These are phyloP conservation scores for Galerucella nymphaeae DNA, from an alignment of 2,888 invertebrate species.

Conservation along the genomic window DNA sequence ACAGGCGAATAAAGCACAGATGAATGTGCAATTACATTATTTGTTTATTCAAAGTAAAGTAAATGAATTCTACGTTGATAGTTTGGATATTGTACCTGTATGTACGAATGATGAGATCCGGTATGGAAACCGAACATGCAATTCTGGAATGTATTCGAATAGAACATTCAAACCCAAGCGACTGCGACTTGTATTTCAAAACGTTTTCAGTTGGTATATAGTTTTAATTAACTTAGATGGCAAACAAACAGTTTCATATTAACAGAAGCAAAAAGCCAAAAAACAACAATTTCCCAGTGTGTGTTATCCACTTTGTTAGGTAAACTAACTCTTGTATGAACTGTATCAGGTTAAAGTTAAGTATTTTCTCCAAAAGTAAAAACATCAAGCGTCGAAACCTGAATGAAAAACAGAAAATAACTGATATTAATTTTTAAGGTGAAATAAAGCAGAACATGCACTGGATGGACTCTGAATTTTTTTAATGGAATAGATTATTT, in stretches of 20 bases:
- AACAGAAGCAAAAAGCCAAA: not conserved
- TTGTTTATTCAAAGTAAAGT: not conserved
- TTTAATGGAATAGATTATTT: no score
- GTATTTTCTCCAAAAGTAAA: no score
- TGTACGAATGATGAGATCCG: not conserved
- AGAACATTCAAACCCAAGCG: not conserved
- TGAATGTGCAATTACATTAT: not conserved
- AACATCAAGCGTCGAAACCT: no score
- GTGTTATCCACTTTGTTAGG: no score
- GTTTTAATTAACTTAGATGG: conserved; percentile 3
- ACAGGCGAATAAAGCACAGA: not conserved
- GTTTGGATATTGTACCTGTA: not conserved
- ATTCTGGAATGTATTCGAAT: not conserved
- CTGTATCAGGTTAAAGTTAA: no score
- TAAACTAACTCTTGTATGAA: no score
- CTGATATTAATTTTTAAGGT: no score
- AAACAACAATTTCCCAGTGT: no score
- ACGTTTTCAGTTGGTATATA: not conserved
- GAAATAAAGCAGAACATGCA: no score
- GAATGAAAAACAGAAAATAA: no score
- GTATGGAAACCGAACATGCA: not conserved
- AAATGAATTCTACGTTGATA: not conserved
- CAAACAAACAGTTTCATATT: not conserved
- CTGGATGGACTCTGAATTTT: no score
- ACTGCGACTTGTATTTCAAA: not conserved